Evolutionary conservation across 2,113 vertebrate genomes (phyloP), one percentile per base, ranked within the genome.

Genomic region (Centropristis striata): DNA sequence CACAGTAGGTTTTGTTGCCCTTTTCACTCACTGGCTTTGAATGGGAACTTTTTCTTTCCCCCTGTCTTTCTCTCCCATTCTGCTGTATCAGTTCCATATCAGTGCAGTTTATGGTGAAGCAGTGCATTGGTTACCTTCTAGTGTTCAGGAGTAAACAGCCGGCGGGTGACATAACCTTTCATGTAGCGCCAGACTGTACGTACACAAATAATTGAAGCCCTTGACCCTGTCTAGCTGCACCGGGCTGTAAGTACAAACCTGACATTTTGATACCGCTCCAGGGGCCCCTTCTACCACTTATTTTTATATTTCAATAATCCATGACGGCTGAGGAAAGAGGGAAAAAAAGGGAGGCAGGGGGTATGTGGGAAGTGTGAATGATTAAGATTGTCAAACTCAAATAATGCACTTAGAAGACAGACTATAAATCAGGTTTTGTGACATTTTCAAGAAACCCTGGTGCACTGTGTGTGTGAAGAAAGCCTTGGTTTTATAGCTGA

Each of bases 241-340:
- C 95, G 93, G 96, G 96, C 97, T 97, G 97, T 98, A 98, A 98
- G 96, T 98, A 99, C 97, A 99, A 98, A 97, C 96, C 96, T 99
- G 98, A 99, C 98, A 99, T 99, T 99, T 99, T 97, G 97, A 98
- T 98, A 96, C 97, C 85, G 96, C 98, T 96, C 94, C 95, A 88
- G 96, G 97, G 93, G 84, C 95, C 95, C 97, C 86, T 96, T 95
- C 95, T 90, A 93, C 95, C 93, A 86, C 96, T 98, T 98, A 96
- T 97, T 99, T 94, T 98, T 98, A 97, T 97, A 97, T 99, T 98
- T 97, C 97, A 97, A 98, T 98, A 99, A 99, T 96, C 97, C 97
- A 96, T 96, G 96, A 96, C 95, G 96, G 96, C 95, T 93, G 59
- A 80, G 32, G 49, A 75, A 95, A 67, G 47, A n/a, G 49, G 36